Evolutionary conservation across 2,888 invertebrate species (phyloP).

Genomic region (Silvanus unidentatus): DNA sequence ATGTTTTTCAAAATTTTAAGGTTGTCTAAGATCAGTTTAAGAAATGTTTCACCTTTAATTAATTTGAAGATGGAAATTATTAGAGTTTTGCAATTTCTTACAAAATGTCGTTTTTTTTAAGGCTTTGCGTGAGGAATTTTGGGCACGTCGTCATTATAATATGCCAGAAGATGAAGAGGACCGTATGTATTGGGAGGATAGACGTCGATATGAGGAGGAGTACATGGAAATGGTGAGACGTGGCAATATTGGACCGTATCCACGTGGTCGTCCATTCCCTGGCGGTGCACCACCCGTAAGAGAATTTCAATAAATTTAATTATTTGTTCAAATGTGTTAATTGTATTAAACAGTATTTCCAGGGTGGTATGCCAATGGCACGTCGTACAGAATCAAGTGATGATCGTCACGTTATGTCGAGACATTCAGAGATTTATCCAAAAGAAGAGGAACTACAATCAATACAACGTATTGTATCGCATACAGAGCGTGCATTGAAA

Average conservation of each 20-base stretch:
- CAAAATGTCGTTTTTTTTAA: constrained; percentile 28
- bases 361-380: constrained; percentile 50
- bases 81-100: constrained; percentile 27
- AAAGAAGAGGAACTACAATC: constrained; percentile 81
- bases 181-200: constrained; percentile 83
- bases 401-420: constrained; percentile 90
- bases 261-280: constrained; percentile 43
- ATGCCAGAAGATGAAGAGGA: constrained; percentile 72
- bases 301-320: constrained; percentile 11
- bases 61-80: constrained; percentile 17
- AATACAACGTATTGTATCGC: constrained; percentile 87
- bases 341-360: constrained; percentile 31
- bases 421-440: constrained; percentile 92
- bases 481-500: constrained; percentile 91
- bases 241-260: constrained; percentile 54
- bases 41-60: constrained; percentile 23
- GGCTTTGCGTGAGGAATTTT: constrained; percentile 61
- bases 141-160: constrained; percentile 59
- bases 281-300: constrained; percentile 47
- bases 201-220: constrained; percentile 68
- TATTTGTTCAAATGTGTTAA: constrained; percentile 2
- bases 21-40: constrained; percentile 23
- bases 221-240: constrained; percentile 68
- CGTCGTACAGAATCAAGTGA: constrained; percentile 89
- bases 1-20: constrained; percentile 27